Evolutionary conservation across 2,113 vertebrate genomes (phyloP).

Genomic region (Nibea coibor): DNA sequence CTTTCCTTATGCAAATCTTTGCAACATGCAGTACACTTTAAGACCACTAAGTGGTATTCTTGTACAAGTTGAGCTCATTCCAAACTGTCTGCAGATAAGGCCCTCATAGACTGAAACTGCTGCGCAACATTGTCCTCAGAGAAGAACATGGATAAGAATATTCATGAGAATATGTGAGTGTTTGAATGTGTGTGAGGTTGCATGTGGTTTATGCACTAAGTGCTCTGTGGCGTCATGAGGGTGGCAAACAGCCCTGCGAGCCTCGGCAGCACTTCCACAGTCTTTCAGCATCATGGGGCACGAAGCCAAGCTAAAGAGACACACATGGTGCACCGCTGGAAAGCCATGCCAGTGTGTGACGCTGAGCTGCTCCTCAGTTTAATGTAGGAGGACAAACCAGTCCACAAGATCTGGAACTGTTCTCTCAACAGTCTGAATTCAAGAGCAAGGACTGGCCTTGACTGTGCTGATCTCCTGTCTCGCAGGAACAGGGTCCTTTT

Average conservation of each 20-base stretch:
- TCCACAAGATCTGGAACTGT: conserved; percentile 34
- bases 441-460: conserved; percentile 17
- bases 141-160: conserved; percentile 1
- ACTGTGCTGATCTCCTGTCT: conserved; percentile 17
- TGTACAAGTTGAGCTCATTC: conserved; percentile 25
- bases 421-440: conserved; percentile 24
- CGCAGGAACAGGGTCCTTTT: conserved; percentile 30
- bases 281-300: conserved; percentile 45
- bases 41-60: conserved; percentile 46
- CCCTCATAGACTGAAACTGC: conserved; percentile 3
- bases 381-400: conserved; percentile 48
- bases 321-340: conserved; percentile 47
- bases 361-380: conserved; percentile 27
- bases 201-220: conserved; percentile 33
- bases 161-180: conserved; percentile 8
- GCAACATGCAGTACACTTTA: conserved; percentile 30
- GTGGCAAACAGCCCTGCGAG: conserved; percentile 50
- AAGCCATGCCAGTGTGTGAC: conserved; percentile 3
- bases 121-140: not conserved
- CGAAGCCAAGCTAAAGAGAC: conserved; percentile 56
- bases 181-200: conserved; percentile 21
- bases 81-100: not conserved
- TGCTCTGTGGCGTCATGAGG: conserved; percentile 58
- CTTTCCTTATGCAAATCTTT: not conserved
- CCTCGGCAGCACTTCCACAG: conserved; percentile 43